Conservation (phyloP, 2,113 vertebrate genomes). For the Mola mola region DNA sequence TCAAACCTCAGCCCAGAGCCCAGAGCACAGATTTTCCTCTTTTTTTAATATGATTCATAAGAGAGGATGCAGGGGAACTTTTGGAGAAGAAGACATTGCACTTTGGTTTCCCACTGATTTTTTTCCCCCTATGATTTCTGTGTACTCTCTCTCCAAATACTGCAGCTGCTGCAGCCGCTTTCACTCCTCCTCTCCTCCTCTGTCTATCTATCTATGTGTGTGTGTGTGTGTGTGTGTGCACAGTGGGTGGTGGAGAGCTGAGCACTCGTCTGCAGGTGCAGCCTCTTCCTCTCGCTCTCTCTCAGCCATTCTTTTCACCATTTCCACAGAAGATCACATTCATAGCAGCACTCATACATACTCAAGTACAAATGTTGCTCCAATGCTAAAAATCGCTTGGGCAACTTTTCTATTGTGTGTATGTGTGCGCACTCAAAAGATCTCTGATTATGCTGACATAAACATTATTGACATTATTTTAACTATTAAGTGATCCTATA, state of each 20-base stretch:
- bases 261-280: slow-evolving; percentile 80
- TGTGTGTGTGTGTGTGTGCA: slow-evolving; percentile 39
- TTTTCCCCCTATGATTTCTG: slow-evolving; percentile 53
- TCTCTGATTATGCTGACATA: no score
- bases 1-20: slow-evolving; percentile 67
- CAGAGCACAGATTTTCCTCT: slow-evolving; percentile 30
- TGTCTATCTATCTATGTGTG: no score
- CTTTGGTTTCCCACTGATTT: slow-evolving; percentile 58
- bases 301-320: slow-evolving; percentile 58
- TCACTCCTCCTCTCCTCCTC: slow-evolving; percentile 21
- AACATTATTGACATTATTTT: no score
- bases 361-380: slow-evolving; percentile 70
- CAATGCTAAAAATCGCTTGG: slow-evolving; percentile 55
- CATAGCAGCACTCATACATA: slow-evolving; percentile 52
- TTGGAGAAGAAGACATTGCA: slow-evolving; percentile 56
- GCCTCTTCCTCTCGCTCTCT: slow-evolving; percentile 68
- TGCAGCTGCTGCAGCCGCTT: slow-evolving; percentile 55
- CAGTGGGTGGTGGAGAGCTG: slow-evolving; percentile 69
- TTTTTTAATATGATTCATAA: slow-evolving; percentile 20
- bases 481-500: no score
- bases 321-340: slow-evolving; percentile 77
- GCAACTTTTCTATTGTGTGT: not conserved
- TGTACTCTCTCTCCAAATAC: slow-evolving; percentile 35
- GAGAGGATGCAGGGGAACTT: slow-evolving; percentile 64
- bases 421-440: no score